A percentile compares a stretch with the other conserved stretches of the same genome.
phyloP scores from a whole-genome alignment of 2,113 vertebrate species.

The Mobula birostris region DNA sequence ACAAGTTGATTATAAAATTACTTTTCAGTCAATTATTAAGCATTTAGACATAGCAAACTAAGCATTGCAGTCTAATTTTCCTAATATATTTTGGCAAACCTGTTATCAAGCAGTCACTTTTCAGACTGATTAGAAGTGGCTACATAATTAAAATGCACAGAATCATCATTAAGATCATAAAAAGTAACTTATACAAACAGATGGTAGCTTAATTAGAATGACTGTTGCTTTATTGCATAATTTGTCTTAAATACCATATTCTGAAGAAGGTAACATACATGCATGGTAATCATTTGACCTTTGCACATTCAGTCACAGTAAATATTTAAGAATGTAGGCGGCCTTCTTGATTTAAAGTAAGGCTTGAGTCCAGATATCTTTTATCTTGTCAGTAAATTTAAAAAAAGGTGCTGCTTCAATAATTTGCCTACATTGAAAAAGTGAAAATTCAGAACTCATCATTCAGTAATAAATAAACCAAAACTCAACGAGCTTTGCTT shows the following conservation, averaged over 20 bases:
- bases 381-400: neutral
- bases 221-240: constrained; percentile 34
- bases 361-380: neutral
- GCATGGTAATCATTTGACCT: constrained; percentile 31
- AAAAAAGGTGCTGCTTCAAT: neutral
- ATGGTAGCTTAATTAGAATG: constrained; percentile 35
- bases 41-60: constrained; percentile 34
- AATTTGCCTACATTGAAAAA: neutral
- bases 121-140: constrained; percentile 37
- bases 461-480: neutral
- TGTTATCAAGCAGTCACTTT: constrained; percentile 38
- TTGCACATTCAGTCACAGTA: constrained; percentile 11
- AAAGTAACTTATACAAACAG: constrained; percentile 38
- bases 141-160: constrained; percentile 38
- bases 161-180: constrained; percentile 37
- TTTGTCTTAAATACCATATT: constrained; percentile 33
- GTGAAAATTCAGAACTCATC: neutral
- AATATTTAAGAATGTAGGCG: constrained; percentile 6
- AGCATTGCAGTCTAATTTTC: constrained; percentile 31
- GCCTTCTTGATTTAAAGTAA: neutral
- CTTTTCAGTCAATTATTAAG: constrained; percentile 36
- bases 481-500: neutral
- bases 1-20: constrained; percentile 38
- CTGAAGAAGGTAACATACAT: constrained; percentile 26
- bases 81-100: constrained; percentile 38